phyloP scores from a whole-genome alignment of 2,888 invertebrate genomes.

The Ennomos quercinarius region DNA sequence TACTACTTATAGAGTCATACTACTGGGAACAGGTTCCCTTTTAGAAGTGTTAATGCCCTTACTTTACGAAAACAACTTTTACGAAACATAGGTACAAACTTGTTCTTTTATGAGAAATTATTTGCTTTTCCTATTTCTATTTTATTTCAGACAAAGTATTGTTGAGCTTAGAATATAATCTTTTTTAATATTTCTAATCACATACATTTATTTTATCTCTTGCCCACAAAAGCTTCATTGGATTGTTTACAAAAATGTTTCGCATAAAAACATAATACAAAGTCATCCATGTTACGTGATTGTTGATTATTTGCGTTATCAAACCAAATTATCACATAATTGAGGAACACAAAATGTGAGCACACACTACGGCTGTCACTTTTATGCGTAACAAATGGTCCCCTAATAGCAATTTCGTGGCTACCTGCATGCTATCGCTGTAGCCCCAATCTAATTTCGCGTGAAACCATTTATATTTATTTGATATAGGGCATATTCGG shows the following conservation, averaged over 20 bases:
- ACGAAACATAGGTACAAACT: no score
- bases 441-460: constrained; percentile 41
- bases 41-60: no score
- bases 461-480: constrained; percentile 51
- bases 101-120: no score
- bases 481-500: constrained; percentile 76
- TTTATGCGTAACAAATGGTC: constrained; percentile 40
- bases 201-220: no score
- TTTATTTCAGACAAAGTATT: no score
- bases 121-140: no score
- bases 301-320: constrained; percentile 25
- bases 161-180: no score
- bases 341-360: constrained; percentile 27
- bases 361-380: constrained; percentile 34
- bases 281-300: constrained; percentile 14
- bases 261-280: neutral
- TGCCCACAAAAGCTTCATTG: neutral
- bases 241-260: neutral
- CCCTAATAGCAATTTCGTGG: constrained; percentile 36
- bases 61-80: no score
- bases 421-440: constrained; percentile 29
- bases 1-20: no score
- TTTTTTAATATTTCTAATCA: no score
- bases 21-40: no score
- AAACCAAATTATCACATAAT: constrained; percentile 35